Conservation (phyloP, 2,797 vertebrate species). For the Sciurus vulgaris region DNA sequence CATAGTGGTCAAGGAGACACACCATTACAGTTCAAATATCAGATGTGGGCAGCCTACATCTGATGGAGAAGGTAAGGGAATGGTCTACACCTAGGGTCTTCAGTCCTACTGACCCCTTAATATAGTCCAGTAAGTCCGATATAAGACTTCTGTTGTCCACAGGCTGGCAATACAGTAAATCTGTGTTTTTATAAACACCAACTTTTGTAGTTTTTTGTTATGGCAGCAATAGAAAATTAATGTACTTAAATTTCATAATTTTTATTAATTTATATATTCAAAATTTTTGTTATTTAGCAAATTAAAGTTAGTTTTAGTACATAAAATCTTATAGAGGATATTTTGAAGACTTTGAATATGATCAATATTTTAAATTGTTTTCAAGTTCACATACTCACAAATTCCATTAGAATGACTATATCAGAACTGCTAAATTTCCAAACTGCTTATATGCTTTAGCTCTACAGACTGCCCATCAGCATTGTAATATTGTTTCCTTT, state of each 20-base stretch:
- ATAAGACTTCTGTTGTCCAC: background rate
- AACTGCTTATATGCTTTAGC: background rate
- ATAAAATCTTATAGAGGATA: background rate
- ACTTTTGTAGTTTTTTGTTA: background rate
- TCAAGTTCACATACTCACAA: background rate
- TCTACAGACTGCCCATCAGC: no score
- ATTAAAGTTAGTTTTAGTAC: background rate
- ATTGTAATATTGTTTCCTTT: background rate
- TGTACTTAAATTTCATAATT: background rate
- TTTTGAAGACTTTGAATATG: background rate
- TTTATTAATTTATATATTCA: background rate
- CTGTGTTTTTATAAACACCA: background rate
- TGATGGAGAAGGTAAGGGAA: background rate
- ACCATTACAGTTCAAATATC: no score
- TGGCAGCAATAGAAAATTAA: background rate
- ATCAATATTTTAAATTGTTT: background rate
- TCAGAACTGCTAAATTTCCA: background rate
- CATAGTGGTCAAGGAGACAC: background rate
- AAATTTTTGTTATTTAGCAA: background rate
- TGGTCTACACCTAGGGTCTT: background rate
- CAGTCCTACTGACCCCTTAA: background rate
- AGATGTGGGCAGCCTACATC: background rate
- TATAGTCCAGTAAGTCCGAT: no score
- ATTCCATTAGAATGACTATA: background rate
- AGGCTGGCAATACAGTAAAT: background rate